Percentiles rank a stretch among this genome's conserved stretches.
Evolutionary conservation across 1,140 invertebrate genomes (phyloP).

Genomic region (Maniola jurtina): DNA sequence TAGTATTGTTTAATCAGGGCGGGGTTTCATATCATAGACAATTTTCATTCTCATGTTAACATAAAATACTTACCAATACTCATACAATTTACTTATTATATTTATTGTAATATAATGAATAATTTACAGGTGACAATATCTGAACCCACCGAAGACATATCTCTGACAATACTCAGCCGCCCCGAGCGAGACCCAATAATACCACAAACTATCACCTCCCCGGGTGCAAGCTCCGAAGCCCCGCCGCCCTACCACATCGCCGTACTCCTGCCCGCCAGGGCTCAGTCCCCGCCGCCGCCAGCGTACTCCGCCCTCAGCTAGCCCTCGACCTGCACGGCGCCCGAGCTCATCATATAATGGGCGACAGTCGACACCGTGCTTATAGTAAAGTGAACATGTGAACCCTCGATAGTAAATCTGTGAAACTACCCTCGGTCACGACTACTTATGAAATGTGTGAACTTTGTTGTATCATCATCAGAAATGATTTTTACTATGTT

Average conservation of each 20-base stretch:
- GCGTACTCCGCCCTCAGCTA: slow-evolving; percentile 83
- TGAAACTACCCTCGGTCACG: neutral
- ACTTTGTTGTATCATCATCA: neutral
- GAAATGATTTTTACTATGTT: neutral
- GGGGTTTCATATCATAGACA: neutral
- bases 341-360: slow-evolving; percentile 47
- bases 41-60: neutral
- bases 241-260: slow-evolving; percentile 85
- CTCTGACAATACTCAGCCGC: slow-evolving; percentile 27
- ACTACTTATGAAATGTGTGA: no score
- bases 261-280: slow-evolving; percentile 80
- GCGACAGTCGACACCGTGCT: slow-evolving; percentile 3
- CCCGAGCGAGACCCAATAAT: slow-evolving; percentile 20
- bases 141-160: slow-evolving; percentile 28
- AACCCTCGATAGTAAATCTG: neutral
- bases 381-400: neutral
- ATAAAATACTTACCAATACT: neutral
- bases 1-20: no score
- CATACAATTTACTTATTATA: no score
- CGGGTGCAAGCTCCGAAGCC: slow-evolving; percentile 39
- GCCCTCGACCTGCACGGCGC: slow-evolving; percentile 36
- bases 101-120: no score
- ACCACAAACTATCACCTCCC: slow-evolving; percentile 10
- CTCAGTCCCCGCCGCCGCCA: slow-evolving; percentile 80
- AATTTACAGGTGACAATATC: slow-evolving; percentile 9